Evolutionary conservation across 2,888 invertebrate species (phyloP).

Genomic region (Metellina segmentata): DNA sequence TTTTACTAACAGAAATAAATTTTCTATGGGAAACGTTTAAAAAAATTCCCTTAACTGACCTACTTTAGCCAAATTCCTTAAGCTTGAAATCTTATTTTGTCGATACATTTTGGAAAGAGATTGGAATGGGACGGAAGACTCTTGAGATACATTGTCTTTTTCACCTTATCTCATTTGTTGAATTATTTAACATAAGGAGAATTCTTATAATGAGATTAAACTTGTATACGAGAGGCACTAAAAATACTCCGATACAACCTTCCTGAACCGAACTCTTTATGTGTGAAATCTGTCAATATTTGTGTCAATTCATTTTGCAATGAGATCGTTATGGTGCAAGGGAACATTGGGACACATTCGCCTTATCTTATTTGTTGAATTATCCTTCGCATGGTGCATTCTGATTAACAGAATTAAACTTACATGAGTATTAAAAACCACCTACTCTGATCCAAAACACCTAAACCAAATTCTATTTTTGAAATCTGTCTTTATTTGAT

Average conservation of each 20-base stretch:
- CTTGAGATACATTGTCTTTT: slow-evolving; percentile 30
- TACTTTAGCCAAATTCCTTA: background rate
- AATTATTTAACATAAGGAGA: background rate
- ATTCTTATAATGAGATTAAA: background rate
- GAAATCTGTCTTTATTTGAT: background rate
- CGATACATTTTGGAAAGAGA: background rate
- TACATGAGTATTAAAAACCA: background rate
- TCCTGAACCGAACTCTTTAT: background rate
- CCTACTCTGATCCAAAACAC: background rate
- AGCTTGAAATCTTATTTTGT: background rate
- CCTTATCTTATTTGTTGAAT: slow-evolving; percentile 31
- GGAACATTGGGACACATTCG: slow-evolving; percentile 8
- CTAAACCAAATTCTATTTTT: background rate
- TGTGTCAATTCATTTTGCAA: background rate
- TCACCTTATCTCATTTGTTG: slow-evolving; percentile 28
- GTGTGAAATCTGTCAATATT: background rate
- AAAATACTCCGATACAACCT: background rate
- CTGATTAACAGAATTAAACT: background rate
- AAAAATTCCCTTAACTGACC: background rate
- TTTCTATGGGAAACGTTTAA: background rate
- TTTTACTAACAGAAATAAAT: background rate
- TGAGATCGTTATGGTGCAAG: background rate
- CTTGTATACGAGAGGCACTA: background rate
- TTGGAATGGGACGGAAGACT: background rate
- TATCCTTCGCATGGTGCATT: slow-evolving; percentile 24